Evolutionary conservation across 2,888 invertebrate species (phyloP), one percentile per base, ranked within the genome.

Genomic region (Xestobium rufovillosum): DNA sequence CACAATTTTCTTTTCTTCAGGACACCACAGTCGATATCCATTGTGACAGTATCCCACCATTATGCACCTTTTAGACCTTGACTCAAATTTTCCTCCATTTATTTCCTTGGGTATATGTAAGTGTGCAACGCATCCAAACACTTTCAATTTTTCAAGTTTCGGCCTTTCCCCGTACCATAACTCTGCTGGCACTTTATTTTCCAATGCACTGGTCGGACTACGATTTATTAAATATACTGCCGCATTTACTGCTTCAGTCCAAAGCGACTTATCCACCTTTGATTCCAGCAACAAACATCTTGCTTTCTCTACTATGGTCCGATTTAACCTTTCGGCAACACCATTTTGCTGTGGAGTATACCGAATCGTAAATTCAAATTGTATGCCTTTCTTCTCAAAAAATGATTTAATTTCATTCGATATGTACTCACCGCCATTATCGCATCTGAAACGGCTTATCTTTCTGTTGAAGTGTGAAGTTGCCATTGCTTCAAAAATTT

Each of bases 191-290:
- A 59, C 60, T 52, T 55, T 55, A 27, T 30, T 26, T 14, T 41
- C 3, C 10, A 60, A 35, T 12, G 56, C 55, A 48, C 38, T 48
- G 29, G 53, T 60, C 13, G 59, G 59, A n/a, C 45, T 48, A 38
- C 50, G 36, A 46, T 61, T 63, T 13, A 59, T 51, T 13, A 63
- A 43, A 45, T 56, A 55, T 15, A 49, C 47, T 19, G 57, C 56
- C 29, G 55, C 8, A 14, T 16, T 56, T n/a, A 59, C 51, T 14
- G 58, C 60, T 40, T 60, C 58, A 19, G 53, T 51, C 61, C 59
- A 63, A 33, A 63, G 58, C 3, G 2, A 3, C 42, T 62, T 59
- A 9, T 39, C 37, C 2, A 59, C 26, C 12, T 53, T 48, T 2
- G 55, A 52, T 26, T 56, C 47, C 31, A 45, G 40, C 34, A 63